Evolutionary conservation across 1,140 invertebrate species (phyloP).

Genomic region (Rhagoletis zephyria): DNA sequence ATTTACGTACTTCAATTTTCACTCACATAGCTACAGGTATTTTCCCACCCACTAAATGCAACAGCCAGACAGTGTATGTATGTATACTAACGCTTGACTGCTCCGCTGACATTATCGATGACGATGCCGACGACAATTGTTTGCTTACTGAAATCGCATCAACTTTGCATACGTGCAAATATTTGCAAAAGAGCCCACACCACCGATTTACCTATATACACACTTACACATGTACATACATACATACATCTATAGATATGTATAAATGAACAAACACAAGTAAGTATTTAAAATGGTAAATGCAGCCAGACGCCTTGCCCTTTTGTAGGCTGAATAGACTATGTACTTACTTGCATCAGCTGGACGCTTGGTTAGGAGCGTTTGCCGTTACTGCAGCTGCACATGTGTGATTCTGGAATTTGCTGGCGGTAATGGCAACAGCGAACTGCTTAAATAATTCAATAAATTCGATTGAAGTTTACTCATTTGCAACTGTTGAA

Average conservation of each 20-base stretch:
- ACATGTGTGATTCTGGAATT: background rate
- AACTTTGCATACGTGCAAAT: constrained; percentile 49
- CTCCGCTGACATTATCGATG: constrained; percentile 37
- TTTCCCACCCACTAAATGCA: background rate
- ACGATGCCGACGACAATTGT: constrained; percentile 25
- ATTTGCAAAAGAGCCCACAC: constrained; percentile 35
- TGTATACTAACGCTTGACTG: constrained; percentile 20
- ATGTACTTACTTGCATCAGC: background rate
- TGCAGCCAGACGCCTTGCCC: constrained; percentile 11
- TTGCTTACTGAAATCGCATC: constrained; percentile 30
- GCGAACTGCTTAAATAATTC: constrained; percentile 39
- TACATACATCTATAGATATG: background rate
- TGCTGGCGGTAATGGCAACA: background rate
- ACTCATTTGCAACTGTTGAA: constrained; percentile 51
- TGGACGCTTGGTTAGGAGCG: background rate
- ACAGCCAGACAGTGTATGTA: constrained; percentile 26
- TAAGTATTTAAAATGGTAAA: background rate
- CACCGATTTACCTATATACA: background rate
- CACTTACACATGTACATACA: background rate
- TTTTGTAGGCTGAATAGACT: background rate
- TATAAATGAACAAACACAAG: background rate
- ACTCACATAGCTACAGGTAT: background rate
- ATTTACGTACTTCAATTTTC: background rate
- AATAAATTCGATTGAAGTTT: constrained; percentile 48
- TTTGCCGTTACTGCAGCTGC: background rate